Conservation (phyloP, 2,113 vertebrate species). For the Entosphenus tridentatus region DNA sequence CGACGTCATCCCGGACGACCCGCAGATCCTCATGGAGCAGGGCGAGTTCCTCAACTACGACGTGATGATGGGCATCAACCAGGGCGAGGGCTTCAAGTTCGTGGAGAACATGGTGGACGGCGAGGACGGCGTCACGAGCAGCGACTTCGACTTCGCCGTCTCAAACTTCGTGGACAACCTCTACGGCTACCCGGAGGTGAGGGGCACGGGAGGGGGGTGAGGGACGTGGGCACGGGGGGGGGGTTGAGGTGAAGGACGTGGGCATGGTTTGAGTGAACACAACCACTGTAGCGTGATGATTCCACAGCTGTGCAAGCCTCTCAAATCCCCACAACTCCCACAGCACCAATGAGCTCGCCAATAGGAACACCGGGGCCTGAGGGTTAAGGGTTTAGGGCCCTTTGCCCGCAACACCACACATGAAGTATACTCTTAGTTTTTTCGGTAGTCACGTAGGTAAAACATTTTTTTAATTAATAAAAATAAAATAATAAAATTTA, state of each 20-base stretch:
- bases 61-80: slow-evolving; percentile 94
- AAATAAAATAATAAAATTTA: too few species aligned
- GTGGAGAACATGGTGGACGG: slow-evolving; percentile 94
- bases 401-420: too few species aligned
- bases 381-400: too few species aligned
- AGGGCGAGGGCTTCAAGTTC: slow-evolving; percentile 88
- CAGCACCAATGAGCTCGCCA: too few species aligned
- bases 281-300: not conserved
- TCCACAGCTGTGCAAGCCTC: not conserved
- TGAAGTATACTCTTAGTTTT: too few species aligned
- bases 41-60: slow-evolving; percentile 98
- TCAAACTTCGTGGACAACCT: slow-evolving; percentile 96
- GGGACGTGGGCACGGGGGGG: not conserved
- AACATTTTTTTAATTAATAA: too few species aligned
- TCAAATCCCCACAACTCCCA: not conserved
- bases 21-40: slow-evolving; percentile 96
- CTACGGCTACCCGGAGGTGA: slow-evolving; percentile 79
- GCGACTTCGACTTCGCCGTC: slow-evolving; percentile 94
- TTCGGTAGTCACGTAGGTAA: too few species aligned
- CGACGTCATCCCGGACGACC: slow-evolving; percentile 89
- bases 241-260: not conserved
- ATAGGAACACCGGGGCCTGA: too few species aligned
- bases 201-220: not conserved
- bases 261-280: not conserved
- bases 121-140: slow-evolving; percentile 84